Conservation (phyloP, 2,797 vertebrate species). For the Coranthus polyacanthus region DNA sequence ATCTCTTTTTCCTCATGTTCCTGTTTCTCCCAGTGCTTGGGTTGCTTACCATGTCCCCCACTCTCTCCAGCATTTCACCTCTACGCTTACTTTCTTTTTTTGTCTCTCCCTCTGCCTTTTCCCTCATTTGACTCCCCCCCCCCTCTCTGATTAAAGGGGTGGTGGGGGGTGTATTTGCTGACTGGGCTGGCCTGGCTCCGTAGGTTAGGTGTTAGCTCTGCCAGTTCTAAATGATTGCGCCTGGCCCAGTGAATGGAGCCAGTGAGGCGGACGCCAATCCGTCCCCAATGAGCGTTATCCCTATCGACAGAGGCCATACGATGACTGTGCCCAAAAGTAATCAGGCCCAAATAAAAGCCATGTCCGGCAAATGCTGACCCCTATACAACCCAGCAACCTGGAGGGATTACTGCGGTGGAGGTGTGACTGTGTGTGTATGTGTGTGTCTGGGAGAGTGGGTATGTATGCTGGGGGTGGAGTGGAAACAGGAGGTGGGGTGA, state of each 20-base stretch:
- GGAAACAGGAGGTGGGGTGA: constrained; percentile 14
- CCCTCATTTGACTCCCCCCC: constrained; percentile 25
- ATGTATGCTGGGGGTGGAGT: constrained; percentile 20
- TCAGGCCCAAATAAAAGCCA: constrained; percentile 83
- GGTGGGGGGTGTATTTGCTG: constrained; percentile 79
- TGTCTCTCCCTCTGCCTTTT: constrained; percentile 33
- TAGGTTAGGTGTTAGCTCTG: constrained; percentile 77
- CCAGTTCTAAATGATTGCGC: constrained; percentile 78
- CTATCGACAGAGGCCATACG: constrained; percentile 79
- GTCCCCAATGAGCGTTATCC: constrained; percentile 78
- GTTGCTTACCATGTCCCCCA: constrained; percentile 1
- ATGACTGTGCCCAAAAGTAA: constrained; percentile 82
- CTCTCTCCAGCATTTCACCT: background rate
- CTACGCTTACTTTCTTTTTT: constrained; percentile 18
- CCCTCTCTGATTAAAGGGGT: constrained; percentile 36
- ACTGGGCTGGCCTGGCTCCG: constrained; percentile 76
- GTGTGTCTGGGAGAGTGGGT: constrained; percentile 3
- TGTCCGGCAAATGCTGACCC: constrained; percentile 81
- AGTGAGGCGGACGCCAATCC: constrained; percentile 79
- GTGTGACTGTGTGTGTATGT: constrained; percentile 40
- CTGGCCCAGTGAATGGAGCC: constrained; percentile 81
- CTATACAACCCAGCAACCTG: constrained; percentile 76
- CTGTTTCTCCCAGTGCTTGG: background rate
- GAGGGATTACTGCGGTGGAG: constrained; percentile 74
- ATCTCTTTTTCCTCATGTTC: background rate